These are phyloP conservation scores for Octopus bimaculoides DNA, from an alignment of 1,140 invertebrate genomes.

Conservation along the genomic window DNA sequence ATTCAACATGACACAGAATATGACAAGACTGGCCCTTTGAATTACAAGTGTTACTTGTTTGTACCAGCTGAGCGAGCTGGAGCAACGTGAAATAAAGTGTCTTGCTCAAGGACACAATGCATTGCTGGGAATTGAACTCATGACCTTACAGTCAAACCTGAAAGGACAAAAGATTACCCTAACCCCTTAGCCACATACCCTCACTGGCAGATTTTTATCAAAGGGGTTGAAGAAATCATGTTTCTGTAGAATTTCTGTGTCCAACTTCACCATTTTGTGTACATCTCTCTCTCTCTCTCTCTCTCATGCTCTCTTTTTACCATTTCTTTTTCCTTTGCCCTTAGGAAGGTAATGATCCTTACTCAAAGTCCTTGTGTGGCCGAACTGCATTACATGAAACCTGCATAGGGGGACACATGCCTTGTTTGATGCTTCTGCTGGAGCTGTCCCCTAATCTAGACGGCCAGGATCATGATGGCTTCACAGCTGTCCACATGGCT, in stretches of 20 bases:
- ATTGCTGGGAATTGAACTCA: no score
- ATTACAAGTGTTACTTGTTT: no score
- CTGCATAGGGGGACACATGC: conserved; percentile 44
- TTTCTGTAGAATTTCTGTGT: background rate
- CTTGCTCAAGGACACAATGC: no score
- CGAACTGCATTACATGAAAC: conserved; percentile 49
- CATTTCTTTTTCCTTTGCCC: background rate
- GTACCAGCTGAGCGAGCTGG: no score
- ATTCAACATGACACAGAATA: no score
- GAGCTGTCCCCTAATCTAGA: conserved; percentile 37
- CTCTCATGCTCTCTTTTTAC: no score
- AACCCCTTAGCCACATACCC: background rate
- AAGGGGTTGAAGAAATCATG: background rate
- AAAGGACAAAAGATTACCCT: no score
- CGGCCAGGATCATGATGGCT: conserved; percentile 41
- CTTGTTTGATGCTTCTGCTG: conserved; percentile 35
- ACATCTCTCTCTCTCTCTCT: background rate
- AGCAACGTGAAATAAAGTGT: no score
- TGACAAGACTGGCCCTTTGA: no score
- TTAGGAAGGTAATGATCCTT: conserved; percentile 32
- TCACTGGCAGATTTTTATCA: background rate
- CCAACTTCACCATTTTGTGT: background rate
- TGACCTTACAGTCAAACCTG: no score
- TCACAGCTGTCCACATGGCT: conserved; percentile 45
- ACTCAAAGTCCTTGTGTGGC: conserved; percentile 23